phyloP scores from a whole-genome alignment of 2,113 vertebrate genomes.

The Phycodurus eques region DNA sequence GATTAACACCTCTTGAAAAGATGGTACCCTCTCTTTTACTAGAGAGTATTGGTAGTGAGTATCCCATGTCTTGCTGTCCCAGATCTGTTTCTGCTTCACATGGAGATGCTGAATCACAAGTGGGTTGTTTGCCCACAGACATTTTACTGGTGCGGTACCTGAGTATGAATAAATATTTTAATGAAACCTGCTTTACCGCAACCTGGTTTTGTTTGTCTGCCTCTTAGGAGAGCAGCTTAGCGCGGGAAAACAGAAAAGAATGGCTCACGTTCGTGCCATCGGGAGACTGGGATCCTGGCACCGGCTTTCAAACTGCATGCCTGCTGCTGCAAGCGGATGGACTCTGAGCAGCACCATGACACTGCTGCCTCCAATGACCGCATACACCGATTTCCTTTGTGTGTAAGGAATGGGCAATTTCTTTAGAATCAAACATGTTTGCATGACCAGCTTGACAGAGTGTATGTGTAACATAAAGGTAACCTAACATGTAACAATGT shows the following conservation, averaged over 20 bases:
- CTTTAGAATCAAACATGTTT: slow-evolving; percentile 19
- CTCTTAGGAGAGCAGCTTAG: slow-evolving; percentile 10
- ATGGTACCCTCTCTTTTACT: too few species aligned
- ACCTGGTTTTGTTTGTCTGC: slow-evolving; percentile 1
- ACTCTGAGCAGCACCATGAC: slow-evolving; percentile 20
- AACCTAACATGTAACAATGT: neutral
- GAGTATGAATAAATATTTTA: neutral
- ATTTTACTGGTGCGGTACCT: neutral
- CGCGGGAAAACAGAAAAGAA: slow-evolving; percentile 4
- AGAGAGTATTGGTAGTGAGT: too few species aligned
- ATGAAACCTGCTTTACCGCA: neutral
- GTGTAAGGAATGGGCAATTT: neutral
- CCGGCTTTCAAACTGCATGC: slow-evolving; percentile 24
- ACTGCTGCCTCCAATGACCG: slow-evolving; percentile 7
- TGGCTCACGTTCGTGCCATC: slow-evolving; percentile 22
- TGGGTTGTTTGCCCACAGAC: neutral
- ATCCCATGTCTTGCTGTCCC: too few species aligned
- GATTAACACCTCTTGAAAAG: too few species aligned
- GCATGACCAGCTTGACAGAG: neutral
- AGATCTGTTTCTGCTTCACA: neutral
- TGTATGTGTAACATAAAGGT: neutral
- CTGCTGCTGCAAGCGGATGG: slow-evolving; percentile 26
- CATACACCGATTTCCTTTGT: slow-evolving; percentile 5
- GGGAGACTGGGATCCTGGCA: slow-evolving; percentile 21
- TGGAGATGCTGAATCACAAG: neutral